Base-by-base conservation (phyloP, 2,797 vertebrate genomes). In the Serranus cabrilla region DNA sequence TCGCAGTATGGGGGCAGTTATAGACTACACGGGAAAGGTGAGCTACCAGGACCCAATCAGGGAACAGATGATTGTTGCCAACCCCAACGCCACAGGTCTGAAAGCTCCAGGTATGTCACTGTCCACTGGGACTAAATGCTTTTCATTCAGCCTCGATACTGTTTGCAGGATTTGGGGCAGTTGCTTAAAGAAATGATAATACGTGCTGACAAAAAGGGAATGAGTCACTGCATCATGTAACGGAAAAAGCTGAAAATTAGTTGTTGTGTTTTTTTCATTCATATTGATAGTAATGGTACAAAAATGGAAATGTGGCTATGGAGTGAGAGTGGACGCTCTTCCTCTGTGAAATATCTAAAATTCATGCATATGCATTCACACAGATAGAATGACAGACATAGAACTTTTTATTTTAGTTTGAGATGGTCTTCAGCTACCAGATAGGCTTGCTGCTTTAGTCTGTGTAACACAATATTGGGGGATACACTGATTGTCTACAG, bases 1-100 rank as follows among this genome's bases (percentile, higher is more conserved):
- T 89, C 97, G 96, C 71, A 96, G 96, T 72, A 93, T 96, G 90
- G 96, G 96, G 86, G 95, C 95, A 51, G 95, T 97, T 37, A 95
- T 97, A n/a, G 98, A 99, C 84, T 97, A 96, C 90, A 97, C 97
- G 91, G 96, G 94, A 88, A 98, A 97, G 92, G 95, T 98, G 96
- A 98, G 95, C 93, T 97, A 97, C 89, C 97, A 97, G 80, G 97
- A 99, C 83, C 76, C 95, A 8, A 93, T 95, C 72, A 95, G 97
- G 81, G 98, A 99, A 11, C 97, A 97, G 89, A 97, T 96, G 94
- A 92, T 92, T 60, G 92, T 91, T 61, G 89, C 94, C 67, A 97
- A 97, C 63, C 94, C 97, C 61, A 65, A 94, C 83, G 95, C 95
- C 0, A 49, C 96, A 54, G 94, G 92, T 85, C 92, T 98, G 85